phyloP scores from a whole-genome alignment of 2,797 vertebrate genomes.

The Buceros bicornis region DNA sequence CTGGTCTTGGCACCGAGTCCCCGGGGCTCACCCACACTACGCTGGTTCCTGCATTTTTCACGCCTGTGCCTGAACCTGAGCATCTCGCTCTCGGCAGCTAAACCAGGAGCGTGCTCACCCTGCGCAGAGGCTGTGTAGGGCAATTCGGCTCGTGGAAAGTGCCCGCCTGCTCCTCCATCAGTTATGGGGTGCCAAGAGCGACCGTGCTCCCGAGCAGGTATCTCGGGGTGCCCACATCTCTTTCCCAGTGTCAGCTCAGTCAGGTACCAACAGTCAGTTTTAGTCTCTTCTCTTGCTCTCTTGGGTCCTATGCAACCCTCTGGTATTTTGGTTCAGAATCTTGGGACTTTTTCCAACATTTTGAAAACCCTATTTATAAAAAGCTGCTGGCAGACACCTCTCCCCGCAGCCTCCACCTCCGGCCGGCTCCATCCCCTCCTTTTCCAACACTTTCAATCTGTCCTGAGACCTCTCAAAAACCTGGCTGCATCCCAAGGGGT shows the following conservation, averaged over 20 bases:
- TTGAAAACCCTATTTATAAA: background rate
- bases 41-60: too few species aligned
- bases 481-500: background rate
- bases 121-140: too few species aligned
- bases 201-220: accelerated
- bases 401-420: accelerated
- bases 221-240: background rate
- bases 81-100: too few species aligned
- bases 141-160: accelerated
- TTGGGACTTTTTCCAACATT: background rate
- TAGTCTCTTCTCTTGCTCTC: accelerated
- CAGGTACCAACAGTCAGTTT: background rate
- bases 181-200: background rate
- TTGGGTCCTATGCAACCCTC: background rate
- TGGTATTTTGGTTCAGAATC: background rate
- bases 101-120: too few species aligned
- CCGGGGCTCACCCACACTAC: too few species aligned
- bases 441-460: background rate
- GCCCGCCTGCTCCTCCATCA: background rate
- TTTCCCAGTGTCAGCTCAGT: background rate
- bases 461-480: background rate
- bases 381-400: background rate
- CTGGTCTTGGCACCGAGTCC: too few species aligned
- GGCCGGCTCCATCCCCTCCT: background rate
- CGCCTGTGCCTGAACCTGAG: too few species aligned